Evolutionary conservation across 1,140 invertebrate species (phyloP), one percentile per base, ranked within the genome.

Genomic region (Chionoecetes opilio): DNA sequence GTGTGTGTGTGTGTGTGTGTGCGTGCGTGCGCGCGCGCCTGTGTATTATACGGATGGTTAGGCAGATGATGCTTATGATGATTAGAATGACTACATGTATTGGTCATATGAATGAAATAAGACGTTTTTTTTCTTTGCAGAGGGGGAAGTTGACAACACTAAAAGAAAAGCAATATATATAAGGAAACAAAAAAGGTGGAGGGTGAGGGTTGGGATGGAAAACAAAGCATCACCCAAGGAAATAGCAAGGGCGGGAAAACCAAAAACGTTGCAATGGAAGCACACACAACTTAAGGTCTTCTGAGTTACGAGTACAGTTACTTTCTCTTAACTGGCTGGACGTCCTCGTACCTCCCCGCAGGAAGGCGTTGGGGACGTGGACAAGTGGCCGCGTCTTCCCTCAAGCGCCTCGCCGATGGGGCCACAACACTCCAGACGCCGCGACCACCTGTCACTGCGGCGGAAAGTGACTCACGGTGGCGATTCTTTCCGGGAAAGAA

Each of bases 281-380:
- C 63, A 75, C 63, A 75, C 63, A 75, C 63, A 75, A 75, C 26
- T 26, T 75, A n/a, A 75, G 63, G 63, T 75, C 63, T 75, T 75
- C 63, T 75, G 63, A 75, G 63, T 75, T 75, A 75, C n/a, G 63
- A 75, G 63, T 75, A 75, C 63, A 75, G 63, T 75, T 75, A 75
- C 63, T 75, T 75, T 75, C 63, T 26, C 63, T 75, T 75, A 75
- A 75, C 63, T 75, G 63, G 63, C 63, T 75, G 63, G 63, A 75
- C 63, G 63, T 75, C 63, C 63, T 75, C 63, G 63, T 75, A 75
- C 63, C 63, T 75, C 63, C 21, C 63, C 21, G 63, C 26, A 26
- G 26, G n/a, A 75, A 75, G 63, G 63, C 63, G 63, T 75, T 75
- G 26, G 63, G 63, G 63, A 75, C 63, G n/a, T n/a, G 63, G 63